These are phyloP conservation scores for Philereme transversata DNA, from an alignment of 2,888 invertebrate genomes.

Conservation along the genomic window DNA sequence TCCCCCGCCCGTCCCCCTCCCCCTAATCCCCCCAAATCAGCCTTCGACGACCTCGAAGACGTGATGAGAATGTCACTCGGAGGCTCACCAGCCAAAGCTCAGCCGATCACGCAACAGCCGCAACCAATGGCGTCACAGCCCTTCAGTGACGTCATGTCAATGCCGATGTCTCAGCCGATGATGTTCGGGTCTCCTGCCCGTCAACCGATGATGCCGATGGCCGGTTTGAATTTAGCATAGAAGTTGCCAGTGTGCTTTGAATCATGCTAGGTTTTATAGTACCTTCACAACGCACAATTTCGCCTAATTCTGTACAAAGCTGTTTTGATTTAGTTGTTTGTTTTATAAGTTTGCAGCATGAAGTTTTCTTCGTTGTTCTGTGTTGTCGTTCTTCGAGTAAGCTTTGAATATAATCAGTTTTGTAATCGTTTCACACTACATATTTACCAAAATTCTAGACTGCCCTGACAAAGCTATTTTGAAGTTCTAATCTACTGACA, in stretches of 20 bases:
- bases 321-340: constrained; percentile 28
- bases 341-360: constrained; percentile 37
- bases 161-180: constrained; percentile 70
- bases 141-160: constrained; percentile 69
- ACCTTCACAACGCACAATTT: constrained; percentile 44
- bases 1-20: constrained; percentile 83
- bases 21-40: constrained; percentile 82
- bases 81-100: constrained; percentile 81
- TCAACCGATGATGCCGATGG: constrained; percentile 76
- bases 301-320: constrained; percentile 39
- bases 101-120: constrained; percentile 68
- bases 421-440: constrained; percentile 12
- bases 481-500: constrained; percentile 16
- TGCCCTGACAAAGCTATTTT: neutral
- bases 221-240: constrained; percentile 68
- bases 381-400: constrained; percentile 37
- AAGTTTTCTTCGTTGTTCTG: constrained; percentile 21
- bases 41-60: constrained; percentile 88
- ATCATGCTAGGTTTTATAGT: constrained; percentile 43
- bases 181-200: constrained; percentile 76
- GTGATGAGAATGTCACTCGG: constrained; percentile 88
- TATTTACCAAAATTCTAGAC: too few species aligned
- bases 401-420: constrained; percentile 39
- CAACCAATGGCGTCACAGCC: constrained; percentile 69
- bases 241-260: constrained; percentile 48